Evolutionary conservation across 1,140 invertebrate species (phyloP).

Genomic region (Pectinophora gossypiella): DNA sequence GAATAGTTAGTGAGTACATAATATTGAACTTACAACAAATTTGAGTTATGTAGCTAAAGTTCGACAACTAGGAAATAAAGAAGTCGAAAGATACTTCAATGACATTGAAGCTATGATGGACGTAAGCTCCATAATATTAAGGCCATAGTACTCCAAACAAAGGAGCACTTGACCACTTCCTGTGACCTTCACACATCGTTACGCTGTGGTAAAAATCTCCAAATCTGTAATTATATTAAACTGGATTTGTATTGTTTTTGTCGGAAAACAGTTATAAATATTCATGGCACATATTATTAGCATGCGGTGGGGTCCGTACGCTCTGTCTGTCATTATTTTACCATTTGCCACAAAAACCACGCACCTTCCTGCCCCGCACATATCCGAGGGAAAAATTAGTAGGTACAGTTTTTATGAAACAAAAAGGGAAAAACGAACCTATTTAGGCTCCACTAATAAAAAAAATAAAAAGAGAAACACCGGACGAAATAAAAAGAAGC

Average conservation of each 20-base stretch:
- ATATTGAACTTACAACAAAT: too few species aligned
- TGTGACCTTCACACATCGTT: neutral
- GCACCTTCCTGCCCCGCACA: constrained; percentile 32
- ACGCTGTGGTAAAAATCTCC: neutral
- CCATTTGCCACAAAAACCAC: constrained; percentile 65
- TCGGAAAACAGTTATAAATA: constrained; percentile 60
- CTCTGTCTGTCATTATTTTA: constrained; percentile 61
- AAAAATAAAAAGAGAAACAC: neutral
- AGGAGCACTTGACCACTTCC: neutral
- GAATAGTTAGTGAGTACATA: too few species aligned
- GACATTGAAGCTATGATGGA: too few species aligned
- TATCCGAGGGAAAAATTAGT: constrained; percentile 9
- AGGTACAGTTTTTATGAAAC: too few species aligned
- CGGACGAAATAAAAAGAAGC: neutral
- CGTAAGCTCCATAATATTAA: too few species aligned
- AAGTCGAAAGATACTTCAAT: too few species aligned
- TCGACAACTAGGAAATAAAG: too few species aligned
- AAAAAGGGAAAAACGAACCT: too few species aligned
- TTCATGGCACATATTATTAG: constrained; percentile 67
- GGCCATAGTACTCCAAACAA: too few species aligned
- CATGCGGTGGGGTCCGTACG: constrained; percentile 46
- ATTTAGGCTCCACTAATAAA: neutral
- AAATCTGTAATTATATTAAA: neutral
- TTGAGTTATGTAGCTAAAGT: too few species aligned
- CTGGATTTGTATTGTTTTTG: constrained; percentile 42